phyloP scores from a whole-genome alignment of 2,888 invertebrate species.

The Osedax fenrisi region DNA sequence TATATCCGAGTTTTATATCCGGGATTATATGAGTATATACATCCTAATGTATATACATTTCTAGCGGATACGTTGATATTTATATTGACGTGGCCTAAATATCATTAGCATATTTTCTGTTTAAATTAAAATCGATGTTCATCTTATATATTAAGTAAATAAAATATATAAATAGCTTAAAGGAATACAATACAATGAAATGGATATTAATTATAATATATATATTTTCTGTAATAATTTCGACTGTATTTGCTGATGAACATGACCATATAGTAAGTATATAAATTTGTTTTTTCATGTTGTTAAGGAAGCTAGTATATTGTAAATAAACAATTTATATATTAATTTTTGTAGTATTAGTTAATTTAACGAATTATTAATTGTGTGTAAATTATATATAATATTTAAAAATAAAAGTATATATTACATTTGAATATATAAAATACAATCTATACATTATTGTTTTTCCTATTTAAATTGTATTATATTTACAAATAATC shows the following conservation, averaged over 20 bases:
- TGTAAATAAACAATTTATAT: neutral
- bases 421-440: neutral
- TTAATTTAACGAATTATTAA: too few species aligned
- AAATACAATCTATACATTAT: neutral
- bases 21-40: too few species aligned
- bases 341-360: neutral
- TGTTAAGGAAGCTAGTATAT: neutral
- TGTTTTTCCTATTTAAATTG: neutral
- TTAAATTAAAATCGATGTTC: constrained; percentile 3
- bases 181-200: neutral
- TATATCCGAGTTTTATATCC: too few species aligned
- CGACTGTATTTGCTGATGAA: constrained; percentile 56
- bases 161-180: neutral
- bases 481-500: neutral
- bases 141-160: neutral
- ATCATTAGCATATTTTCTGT: constrained; percentile 24
- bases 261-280: constrained; percentile 66
- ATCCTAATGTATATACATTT: too few species aligned
- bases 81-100: constrained; percentile 44
- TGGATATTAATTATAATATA: neutral
- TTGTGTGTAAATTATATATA: too few species aligned
- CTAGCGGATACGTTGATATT: neutral
- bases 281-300: constrained; percentile 4
- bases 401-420: neutral
- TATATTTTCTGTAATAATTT: constrained; percentile 4